Conservation (phyloP, 1,140 invertebrate species). For the Ostrea edulis region DNA sequence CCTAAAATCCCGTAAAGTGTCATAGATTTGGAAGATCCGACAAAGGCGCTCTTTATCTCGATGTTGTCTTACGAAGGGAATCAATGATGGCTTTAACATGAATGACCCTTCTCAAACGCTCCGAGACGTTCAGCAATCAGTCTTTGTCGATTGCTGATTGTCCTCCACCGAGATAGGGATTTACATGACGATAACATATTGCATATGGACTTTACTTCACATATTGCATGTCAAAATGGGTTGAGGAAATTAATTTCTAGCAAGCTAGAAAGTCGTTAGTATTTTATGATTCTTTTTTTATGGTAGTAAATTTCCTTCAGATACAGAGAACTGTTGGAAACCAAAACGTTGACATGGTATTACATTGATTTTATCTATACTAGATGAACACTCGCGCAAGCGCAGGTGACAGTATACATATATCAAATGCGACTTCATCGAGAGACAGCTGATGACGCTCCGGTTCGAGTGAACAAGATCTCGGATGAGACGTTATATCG, state of each 20-base stretch:
- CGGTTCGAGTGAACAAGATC: no score
- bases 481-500: no score
- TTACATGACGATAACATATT: constrained; percentile 17
- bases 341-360: no score
- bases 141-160: neutral
- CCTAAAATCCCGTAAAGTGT: neutral
- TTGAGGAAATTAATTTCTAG: neutral
- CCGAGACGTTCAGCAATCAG: neutral
- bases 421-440: no score
- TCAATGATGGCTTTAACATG: neutral
- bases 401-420: no score
- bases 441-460: no score
- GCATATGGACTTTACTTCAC: neutral
- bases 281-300: no score
- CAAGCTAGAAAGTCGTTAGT: no score
- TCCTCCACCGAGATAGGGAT: neutral
- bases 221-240: neutral
- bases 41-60: constrained; percentile 20
- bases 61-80: neutral
- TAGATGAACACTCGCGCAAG: no score
- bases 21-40: constrained; percentile 21
- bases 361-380: no score
- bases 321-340: no score
- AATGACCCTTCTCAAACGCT: neutral
- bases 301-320: no score